Evolutionary conservation across 2,888 invertebrate genomes (phyloP), one percentile per base, ranked within the genome.

Genomic region (Epinotia nisella): DNA sequence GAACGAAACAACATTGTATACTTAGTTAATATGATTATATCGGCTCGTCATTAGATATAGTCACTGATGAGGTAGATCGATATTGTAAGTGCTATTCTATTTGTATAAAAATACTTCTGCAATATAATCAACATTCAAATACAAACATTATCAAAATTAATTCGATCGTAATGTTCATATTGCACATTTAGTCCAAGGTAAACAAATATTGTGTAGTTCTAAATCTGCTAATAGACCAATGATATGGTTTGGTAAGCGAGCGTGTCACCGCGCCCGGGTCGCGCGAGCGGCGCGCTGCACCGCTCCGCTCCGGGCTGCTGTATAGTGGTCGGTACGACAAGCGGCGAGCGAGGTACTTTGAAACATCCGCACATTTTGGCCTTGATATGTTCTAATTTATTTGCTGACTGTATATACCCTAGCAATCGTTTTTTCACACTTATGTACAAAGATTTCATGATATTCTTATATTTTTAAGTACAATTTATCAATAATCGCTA

Each of bases 91-190:
- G 89, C 89, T 80, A 88, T 84, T 87, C 86, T 89, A 89, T 88
- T 83, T 90, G 89, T 93, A 93, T 93, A 93, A 93, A 93, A 93
- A 93, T 93, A 93, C 88, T 92, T 93, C 87, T 91, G 92, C 86
- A 90, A 91, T 92, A 92, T 91, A 92, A 89, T 90, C 84, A 92
- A 93, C 93, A 91, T 90, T 90, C 81, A 92, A 92, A 92, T 92
- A 92, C 90, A 90, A 92, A 91, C 89, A 91, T 89, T 90, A 92
- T 91, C 90, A 91, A 91, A 91, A 91, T 88, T 88, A 89, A 86
- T 82, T 90, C 84, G 85, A 87, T 87, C 45, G 85, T 81, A 85
- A 88, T 90, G 89, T 89, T 87, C 81, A 88, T 90, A 92, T 90
- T 92, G 91, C 91, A 91, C 90, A 85, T 85, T 83, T 79, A 79